Evolutionary conservation across 2,797 vertebrate genomes (phyloP).

Genomic region (Propithecus deckenii): DNA sequence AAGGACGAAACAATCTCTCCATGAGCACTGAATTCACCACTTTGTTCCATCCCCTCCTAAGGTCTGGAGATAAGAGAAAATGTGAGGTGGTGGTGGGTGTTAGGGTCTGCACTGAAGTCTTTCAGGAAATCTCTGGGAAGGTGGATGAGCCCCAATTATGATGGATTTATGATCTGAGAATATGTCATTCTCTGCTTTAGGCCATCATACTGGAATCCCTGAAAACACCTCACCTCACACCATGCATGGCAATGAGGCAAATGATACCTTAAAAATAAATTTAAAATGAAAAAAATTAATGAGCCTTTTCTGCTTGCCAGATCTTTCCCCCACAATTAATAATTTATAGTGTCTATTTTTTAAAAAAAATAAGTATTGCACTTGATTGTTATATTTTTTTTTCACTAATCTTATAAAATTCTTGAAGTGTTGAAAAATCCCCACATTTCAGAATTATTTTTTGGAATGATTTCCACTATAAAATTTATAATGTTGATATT

Average conservation of each 20-base stretch:
- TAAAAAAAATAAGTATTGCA: not conserved
- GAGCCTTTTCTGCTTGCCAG: not conserved
- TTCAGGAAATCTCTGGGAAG: not conserved
- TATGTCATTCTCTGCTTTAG: not conserved
- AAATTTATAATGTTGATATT: not conserved
- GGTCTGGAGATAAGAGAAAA: not conserved
- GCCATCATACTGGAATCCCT: not conserved
- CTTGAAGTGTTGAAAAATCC: not conserved
- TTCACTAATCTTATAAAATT: not conserved
- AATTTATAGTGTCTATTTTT: not conserved
- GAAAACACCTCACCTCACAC: no score
- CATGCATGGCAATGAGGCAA: fast-evolving
- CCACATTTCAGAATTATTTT: conserved; percentile 12
- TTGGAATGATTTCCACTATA: not conserved
- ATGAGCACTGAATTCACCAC: not conserved
- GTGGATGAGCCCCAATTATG: not conserved
- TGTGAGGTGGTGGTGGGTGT: fast-evolving
- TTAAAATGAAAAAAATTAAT: not conserved
- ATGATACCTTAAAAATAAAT: not conserved
- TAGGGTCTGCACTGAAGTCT: not conserved
- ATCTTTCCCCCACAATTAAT: not conserved
- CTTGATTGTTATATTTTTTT: not conserved
- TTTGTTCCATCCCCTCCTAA: not conserved
- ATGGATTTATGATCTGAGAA: not conserved
- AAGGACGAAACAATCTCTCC: not conserved